These are phyloP conservation scores for Euphydryas editha DNA, from an alignment of 2,888 invertebrate genomes.

Conservation along the genomic window DNA sequence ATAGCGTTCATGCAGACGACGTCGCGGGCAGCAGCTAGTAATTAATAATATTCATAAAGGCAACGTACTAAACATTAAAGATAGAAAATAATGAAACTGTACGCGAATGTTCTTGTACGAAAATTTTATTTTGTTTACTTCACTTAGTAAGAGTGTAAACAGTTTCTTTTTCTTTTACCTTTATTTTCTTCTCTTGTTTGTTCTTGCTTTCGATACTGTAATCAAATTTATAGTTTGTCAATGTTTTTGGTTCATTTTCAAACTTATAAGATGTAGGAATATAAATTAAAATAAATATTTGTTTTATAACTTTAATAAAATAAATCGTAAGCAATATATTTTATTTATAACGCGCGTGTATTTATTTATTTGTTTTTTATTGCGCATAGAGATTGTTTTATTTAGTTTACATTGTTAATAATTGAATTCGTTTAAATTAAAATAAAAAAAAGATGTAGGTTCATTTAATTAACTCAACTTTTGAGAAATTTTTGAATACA, in stretches of 20 bases:
- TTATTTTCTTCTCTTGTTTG: slow-evolving; percentile 71
- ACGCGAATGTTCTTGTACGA: slow-evolving; percentile 18
- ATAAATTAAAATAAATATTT: slow-evolving; percentile 24
- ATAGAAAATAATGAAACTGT: background rate
- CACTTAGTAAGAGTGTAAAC: slow-evolving; percentile 49
- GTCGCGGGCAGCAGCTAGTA: too few species aligned
- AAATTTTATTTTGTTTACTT: slow-evolving; percentile 59
- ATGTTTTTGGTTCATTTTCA: slow-evolving; percentile 55
- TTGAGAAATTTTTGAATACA: too few species aligned
- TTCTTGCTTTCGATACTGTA: slow-evolving; percentile 67
- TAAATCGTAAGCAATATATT: background rate
- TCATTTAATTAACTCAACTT: too few species aligned
- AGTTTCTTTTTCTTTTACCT: slow-evolving; percentile 41
- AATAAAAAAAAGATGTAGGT: too few species aligned
- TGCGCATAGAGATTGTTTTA: too few species aligned
- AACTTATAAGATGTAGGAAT: slow-evolving; percentile 52
- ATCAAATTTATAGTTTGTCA: slow-evolving; percentile 70
- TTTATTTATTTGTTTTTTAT: background rate
- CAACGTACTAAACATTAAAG: background rate
- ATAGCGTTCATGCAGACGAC: too few species aligned
- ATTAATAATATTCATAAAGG: background rate
- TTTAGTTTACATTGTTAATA: too few species aligned
- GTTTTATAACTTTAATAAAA: background rate
- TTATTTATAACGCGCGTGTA: background rate
- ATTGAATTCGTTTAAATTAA: too few species aligned